These are phyloP conservation scores for Melangyna quadrimaculata DNA, from an alignment of 2,888 invertebrate species.

Conservation along the genomic window DNA sequence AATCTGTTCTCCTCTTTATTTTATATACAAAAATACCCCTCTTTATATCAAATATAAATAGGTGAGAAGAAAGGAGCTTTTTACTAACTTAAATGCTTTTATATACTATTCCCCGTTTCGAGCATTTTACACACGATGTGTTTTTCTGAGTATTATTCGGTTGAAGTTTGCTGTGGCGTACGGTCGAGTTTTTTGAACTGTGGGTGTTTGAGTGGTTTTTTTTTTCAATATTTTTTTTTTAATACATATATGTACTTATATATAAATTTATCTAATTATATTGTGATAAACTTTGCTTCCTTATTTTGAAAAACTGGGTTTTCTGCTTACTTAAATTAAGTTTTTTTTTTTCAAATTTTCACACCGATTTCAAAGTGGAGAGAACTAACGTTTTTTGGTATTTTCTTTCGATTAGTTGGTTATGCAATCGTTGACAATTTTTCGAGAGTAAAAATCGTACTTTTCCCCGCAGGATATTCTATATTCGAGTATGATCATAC, in stretches of 20 bases:
- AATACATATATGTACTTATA: background rate
- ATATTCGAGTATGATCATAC: background rate
- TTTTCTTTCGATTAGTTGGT: background rate
- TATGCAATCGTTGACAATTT: background rate
- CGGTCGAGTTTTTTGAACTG: conserved; percentile 75
- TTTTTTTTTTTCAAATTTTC: background rate
- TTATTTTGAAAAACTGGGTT: background rate
- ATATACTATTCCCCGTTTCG: conserved; percentile 64
- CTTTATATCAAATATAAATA: conserved; percentile 26
- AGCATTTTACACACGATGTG: conserved; percentile 77
- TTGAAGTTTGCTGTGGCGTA: conserved; percentile 77
- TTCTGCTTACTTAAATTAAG: background rate
- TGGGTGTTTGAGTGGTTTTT: conserved; percentile 38
- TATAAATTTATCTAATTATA: background rate
- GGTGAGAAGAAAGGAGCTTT: conserved; percentile 49
- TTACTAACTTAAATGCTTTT: conserved; percentile 28
- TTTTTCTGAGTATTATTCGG: conserved; percentile 79
- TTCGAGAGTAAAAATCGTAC: background rate
- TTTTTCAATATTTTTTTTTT: background rate
- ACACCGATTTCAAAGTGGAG: background rate
- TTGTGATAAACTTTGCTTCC: background rate
- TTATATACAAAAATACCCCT: conserved; percentile 11
- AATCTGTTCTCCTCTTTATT: conserved; percentile 17
- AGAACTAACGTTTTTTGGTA: background rate
- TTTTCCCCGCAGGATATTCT: background rate